These are phyloP conservation scores for Automeris io DNA, from an alignment of 2,888 invertebrate genomes.

Conservation along the genomic window DNA sequence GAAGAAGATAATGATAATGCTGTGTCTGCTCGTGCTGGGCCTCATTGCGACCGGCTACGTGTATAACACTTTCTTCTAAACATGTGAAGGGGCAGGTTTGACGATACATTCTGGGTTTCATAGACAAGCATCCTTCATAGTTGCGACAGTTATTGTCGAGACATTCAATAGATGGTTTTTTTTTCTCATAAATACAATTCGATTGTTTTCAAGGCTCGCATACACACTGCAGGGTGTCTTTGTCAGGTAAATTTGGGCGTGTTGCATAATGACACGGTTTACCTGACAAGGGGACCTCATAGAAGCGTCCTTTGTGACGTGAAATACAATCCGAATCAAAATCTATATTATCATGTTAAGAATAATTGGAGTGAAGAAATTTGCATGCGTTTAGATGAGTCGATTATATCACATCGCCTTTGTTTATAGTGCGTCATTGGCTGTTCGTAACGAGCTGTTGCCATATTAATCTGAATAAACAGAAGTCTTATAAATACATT, in stretches of 20 bases:
- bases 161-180: constrained; percentile 2
- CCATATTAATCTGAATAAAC: constrained; percentile 21
- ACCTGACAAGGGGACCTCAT: too few relatives aligned
- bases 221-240: too few relatives aligned
- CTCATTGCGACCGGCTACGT: constrained; percentile 79
- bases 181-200: too few relatives aligned
- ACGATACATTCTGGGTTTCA: constrained; percentile 20
- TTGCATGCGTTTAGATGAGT: constrained; percentile 41
- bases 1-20: constrained; percentile 96
- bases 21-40: constrained; percentile 89
- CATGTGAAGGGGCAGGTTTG: constrained; percentile 69
- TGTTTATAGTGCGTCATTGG: background rate
- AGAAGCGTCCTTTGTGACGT: background rate
- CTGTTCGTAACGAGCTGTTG: constrained; percentile 9
- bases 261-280: too few relatives aligned
- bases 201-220: too few relatives aligned
- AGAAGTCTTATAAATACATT: constrained; percentile 13
- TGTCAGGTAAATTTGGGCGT: too few relatives aligned
- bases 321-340: background rate
- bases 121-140: constrained; percentile 18
- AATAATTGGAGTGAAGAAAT: constrained; percentile 36
- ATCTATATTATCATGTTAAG: background rate
- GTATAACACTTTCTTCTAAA: constrained; percentile 74
- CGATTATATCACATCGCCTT: background rate
- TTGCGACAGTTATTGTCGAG: constrained; percentile 9